Percentiles rank a stretch among this genome's conserved stretches.
phyloP scores from a whole-genome alignment of 1,140 invertebrate species.

The Rhysida immarginata region DNA sequence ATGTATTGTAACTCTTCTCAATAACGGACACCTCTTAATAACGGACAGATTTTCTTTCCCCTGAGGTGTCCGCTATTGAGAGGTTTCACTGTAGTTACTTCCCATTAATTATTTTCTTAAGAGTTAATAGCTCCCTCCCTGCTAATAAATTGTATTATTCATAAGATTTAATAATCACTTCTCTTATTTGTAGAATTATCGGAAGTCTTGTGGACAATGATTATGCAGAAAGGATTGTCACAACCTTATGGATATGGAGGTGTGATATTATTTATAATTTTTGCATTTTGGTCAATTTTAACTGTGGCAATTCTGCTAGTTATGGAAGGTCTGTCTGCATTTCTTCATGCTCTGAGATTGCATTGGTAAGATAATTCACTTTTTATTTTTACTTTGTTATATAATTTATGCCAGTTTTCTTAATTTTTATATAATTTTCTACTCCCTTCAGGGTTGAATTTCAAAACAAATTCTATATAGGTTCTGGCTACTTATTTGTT shows the following conservation, averaged over 20 bases:
- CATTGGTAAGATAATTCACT: no score
- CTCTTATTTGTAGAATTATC: constrained; percentile 59
- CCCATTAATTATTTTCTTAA: no score
- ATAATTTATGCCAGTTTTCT: no score
- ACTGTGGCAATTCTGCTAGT: constrained; percentile 75
- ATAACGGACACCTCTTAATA: no score
- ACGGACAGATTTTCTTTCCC: no score
- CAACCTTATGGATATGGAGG: constrained; percentile 42
- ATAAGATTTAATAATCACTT: no score
- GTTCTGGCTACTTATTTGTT: constrained; percentile 28
- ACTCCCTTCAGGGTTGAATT: constrained; percentile 52
- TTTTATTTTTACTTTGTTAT: neutral
- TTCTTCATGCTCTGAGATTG: constrained; percentile 90
- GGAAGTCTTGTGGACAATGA: constrained; percentile 95
- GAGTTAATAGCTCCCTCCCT: no score
- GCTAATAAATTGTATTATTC: no score
- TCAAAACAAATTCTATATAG: constrained; percentile 36
- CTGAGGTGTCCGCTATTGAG: no score
- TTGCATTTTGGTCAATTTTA: constrained; percentile 69
- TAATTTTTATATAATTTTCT: no score
- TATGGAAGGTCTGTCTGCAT: constrained; percentile 97
- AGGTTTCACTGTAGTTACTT: no score
- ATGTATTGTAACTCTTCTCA: no score
- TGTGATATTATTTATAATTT: constrained; percentile 52
- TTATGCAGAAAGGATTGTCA: constrained; percentile 54